These are phyloP conservation scores for Nemapogon koenigi DNA, from an alignment of 2,888 invertebrate species.

Conservation along the genomic window DNA sequence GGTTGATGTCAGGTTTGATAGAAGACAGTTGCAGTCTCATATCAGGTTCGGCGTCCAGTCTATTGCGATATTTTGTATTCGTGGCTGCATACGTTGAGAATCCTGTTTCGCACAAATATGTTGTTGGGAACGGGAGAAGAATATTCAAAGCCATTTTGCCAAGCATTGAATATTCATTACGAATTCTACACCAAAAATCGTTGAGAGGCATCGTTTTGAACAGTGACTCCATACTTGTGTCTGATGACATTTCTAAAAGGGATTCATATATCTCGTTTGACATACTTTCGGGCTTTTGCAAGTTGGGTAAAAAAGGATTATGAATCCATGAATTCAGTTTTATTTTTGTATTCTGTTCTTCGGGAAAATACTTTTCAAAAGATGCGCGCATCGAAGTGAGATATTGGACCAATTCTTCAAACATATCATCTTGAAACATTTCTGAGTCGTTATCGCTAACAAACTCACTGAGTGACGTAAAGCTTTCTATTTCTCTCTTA, in stretches of 20 bases:
- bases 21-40: conserved; percentile 21
- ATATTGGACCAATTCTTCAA: conserved; percentile 18
- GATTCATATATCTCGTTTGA: conserved; percentile 21
- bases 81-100: conserved; percentile 20
- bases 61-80: conserved; percentile 22
- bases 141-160: conserved; percentile 18
- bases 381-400: conserved; percentile 20
- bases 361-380: conserved; percentile 22
- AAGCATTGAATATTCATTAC: conserved; percentile 22
- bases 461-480: conserved; percentile 23
- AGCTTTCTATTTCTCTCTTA: conserved; percentile 21
- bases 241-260: conserved; percentile 24
- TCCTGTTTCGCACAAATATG: conserved; percentile 21
- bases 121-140: conserved; percentile 19
- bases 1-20: conserved; percentile 21
- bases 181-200: conserved; percentile 23
- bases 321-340: conserved; percentile 22
- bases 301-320: conserved; percentile 22
- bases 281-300: conserved; percentile 21
- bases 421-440: conserved; percentile 18
- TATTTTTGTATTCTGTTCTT: conserved; percentile 22
- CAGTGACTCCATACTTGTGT: conserved; percentile 23
- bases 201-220: conserved; percentile 23
- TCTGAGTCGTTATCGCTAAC: conserved; percentile 21
- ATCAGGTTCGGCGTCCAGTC: conserved; percentile 22